These are phyloP conservation scores for Microchrysa polita DNA, from an alignment of 2,888 invertebrate genomes.

Conservation along the genomic window DNA sequence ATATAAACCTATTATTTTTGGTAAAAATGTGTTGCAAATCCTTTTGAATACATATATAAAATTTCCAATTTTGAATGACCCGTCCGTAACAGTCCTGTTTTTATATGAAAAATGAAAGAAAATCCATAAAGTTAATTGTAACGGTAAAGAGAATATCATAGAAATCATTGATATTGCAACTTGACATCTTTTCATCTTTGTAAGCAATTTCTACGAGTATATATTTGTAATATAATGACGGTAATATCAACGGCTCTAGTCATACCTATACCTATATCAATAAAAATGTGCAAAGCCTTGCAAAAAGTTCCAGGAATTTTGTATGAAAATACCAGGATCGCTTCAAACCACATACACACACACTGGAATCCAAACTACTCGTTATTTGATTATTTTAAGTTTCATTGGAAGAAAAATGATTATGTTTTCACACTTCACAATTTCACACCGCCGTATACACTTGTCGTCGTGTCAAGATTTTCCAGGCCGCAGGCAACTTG, in stretches of 20 bases:
- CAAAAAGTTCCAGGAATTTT: not conserved
- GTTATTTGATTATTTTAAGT: not conserved
- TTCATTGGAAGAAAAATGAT: conserved; percentile 16
- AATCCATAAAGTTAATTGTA: too few relatives aligned
- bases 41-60: too few relatives aligned
- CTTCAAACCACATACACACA: not conserved
- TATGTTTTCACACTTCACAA: conserved; percentile 38
- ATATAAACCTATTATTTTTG: too few relatives aligned
- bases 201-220: conserved; percentile 43
- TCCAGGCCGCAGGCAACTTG: conserved; percentile 5
- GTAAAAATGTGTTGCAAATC: too few relatives aligned
- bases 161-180: conserved; percentile 11
- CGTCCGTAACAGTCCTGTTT: too few relatives aligned
- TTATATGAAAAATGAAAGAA: too few relatives aligned
- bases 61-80: too few relatives aligned
- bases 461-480: not conserved
- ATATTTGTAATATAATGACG: conserved; percentile 41
- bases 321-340: not conserved
- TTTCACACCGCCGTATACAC: not conserved
- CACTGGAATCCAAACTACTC: not conserved
- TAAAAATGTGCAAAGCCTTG: not conserved
- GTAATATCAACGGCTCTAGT: conserved; percentile 13
- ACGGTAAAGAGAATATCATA: too few relatives aligned
- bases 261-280: too few relatives aligned
- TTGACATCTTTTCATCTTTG: conserved; percentile 34